These are phyloP conservation scores for Ondatra zibethicus DNA, from an alignment of 2,113 vertebrate genomes.

Conservation along the genomic window DNA sequence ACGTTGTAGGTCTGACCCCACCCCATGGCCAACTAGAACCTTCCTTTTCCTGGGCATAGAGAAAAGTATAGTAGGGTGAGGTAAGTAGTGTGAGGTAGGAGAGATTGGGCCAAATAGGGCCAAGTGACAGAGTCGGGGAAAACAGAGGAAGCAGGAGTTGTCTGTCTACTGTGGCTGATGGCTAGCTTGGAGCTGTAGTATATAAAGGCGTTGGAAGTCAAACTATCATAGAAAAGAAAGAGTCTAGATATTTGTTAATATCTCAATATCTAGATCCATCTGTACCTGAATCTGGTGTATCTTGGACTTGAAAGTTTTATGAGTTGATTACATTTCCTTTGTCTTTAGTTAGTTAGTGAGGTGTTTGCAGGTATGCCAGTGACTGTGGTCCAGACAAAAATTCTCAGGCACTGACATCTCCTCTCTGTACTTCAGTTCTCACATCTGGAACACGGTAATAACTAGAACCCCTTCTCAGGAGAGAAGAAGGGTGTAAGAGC, in stretches of 20 bases:
- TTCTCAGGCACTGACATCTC: not conserved
- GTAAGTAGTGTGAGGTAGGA: not conserved
- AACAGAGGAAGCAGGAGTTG: not conserved
- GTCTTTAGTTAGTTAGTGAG: not conserved
- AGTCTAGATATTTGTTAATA: not conserved
- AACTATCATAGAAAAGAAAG: not conserved
- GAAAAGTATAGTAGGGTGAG: not conserved
- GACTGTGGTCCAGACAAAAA: not conserved
- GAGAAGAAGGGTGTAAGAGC: not conserved
- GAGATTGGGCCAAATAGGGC: not conserved
- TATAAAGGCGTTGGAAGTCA: not conserved
- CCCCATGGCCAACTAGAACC: fast-evolving
- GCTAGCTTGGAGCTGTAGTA: not conserved
- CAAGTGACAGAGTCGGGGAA: not conserved
- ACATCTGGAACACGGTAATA: not conserved
- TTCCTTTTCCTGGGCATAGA: not conserved
- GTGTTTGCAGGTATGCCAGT: not conserved
- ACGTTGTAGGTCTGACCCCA: not conserved
- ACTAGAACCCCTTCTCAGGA: not conserved
- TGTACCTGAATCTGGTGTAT: not conserved
- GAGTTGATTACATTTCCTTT: not conserved
- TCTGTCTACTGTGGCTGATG: not conserved
- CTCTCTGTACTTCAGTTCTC: not conserved
- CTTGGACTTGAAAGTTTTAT: not conserved
- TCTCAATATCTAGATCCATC: not conserved